A percentile compares a stretch with the other conserved stretches of the same genome.
phyloP scores from a whole-genome alignment of 2,113 vertebrate genomes.

The Syrmaticus mikado region DNA sequence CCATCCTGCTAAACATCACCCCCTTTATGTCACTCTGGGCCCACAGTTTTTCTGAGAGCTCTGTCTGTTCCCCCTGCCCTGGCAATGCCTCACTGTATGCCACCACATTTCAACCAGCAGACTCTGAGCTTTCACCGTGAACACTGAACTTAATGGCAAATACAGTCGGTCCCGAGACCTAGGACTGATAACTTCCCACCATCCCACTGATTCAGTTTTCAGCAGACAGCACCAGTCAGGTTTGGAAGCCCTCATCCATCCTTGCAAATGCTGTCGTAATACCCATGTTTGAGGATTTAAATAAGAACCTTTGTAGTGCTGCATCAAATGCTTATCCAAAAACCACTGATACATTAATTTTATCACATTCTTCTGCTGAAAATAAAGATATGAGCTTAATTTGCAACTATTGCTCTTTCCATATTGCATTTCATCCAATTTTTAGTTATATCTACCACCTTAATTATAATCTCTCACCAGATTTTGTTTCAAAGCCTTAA shows the following conservation, averaged over 20 bases:
- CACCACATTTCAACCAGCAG: background rate
- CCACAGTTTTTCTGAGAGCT: background rate
- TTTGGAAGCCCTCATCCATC: background rate
- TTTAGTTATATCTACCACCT: background rate
- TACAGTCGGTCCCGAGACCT: background rate
- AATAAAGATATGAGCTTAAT: background rate
- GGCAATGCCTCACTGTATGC: background rate
- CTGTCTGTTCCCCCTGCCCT: rapidly evolving
- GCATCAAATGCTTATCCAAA: background rate
- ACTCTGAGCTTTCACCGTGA: background rate
- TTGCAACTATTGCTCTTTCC: background rate
- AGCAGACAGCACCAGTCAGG: background rate
- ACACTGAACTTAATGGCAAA: background rate
- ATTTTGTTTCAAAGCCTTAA: background rate
- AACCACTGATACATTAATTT: background rate
- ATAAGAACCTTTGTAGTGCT: background rate
- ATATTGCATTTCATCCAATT: background rate
- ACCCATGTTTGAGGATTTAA: background rate
- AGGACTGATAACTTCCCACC: background rate
- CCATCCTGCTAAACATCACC: background rate
- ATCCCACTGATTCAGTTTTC: background rate
- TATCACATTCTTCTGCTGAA: background rate
- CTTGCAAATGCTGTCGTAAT: background rate
- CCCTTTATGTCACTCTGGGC: background rate
- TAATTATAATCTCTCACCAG: background rate